These are phyloP conservation scores for Horisme vitalbata DNA, from an alignment of 2,888 invertebrate genomes.

Conservation along the genomic window DNA sequence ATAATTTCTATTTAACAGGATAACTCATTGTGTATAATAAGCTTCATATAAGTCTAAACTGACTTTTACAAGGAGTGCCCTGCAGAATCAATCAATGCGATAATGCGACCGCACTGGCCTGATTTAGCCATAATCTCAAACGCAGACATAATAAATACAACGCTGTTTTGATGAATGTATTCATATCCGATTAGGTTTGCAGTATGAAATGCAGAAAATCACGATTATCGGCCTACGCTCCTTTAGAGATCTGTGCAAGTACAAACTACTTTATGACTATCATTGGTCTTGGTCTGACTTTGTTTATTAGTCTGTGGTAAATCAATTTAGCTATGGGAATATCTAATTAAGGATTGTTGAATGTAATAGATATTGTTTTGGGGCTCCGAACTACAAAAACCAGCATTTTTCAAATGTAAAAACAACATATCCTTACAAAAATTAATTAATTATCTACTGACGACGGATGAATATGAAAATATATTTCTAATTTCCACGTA, in stretches of 20 bases:
- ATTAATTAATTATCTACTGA: too few species aligned
- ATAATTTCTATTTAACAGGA: too few species aligned
- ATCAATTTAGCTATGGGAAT: too few species aligned
- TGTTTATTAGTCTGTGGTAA: not conserved
- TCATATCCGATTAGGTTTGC: conserved; percentile 60
- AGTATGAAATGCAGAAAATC: conserved; percentile 60
- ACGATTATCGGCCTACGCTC: conserved; percentile 54
- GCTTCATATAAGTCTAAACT: too few species aligned
- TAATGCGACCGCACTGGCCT: conserved; percentile 18
- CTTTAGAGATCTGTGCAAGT: not conserved
- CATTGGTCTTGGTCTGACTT: not conserved
- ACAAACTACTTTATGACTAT: not conserved
- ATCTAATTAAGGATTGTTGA: too few species aligned
- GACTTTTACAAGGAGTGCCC: conserved; percentile 14
- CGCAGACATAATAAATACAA: conserved; percentile 49
- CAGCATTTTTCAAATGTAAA: too few species aligned
- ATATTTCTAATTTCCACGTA: too few species aligned
- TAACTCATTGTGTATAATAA: too few species aligned
- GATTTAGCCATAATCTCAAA: conserved; percentile 39
- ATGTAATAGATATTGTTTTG: too few species aligned
- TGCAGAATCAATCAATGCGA: conserved; percentile 38
- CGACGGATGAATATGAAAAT: too few species aligned
- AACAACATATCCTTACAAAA: too few species aligned
- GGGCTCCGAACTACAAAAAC: too few species aligned
- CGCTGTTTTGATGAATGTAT: conserved; percentile 62